Evolutionary conservation across 2,797 vertebrate species (phyloP).

Genomic region (Phoeniculus purpureus): DNA sequence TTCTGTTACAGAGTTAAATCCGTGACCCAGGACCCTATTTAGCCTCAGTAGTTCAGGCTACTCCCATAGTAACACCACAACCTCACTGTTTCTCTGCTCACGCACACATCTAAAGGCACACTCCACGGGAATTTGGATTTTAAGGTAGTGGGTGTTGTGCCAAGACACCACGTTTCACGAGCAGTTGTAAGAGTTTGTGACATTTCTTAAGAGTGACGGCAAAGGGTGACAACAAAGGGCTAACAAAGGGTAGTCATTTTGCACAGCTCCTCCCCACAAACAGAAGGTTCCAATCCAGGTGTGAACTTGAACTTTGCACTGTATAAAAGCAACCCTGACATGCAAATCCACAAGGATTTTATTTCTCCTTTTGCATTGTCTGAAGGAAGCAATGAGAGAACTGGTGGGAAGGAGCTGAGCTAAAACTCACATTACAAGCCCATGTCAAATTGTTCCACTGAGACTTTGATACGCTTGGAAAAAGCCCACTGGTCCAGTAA

Average conservation of each 20-base stretch:
- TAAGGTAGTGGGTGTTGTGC: not conserved
- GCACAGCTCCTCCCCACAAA: not conserved
- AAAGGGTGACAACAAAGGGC: not conserved
- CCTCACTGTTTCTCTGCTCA: not conserved
- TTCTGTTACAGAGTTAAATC: not conserved
- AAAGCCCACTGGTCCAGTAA: accelerated
- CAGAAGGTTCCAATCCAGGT: not conserved
- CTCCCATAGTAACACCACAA: not conserved
- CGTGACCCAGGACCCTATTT: not conserved
- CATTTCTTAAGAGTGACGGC: no score
- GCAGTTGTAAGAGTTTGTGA: not conserved
- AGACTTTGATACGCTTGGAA: not conserved
- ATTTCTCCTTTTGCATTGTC: not conserved
- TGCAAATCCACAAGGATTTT: not conserved
- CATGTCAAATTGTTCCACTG: not conserved
- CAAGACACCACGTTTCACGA: not conserved
- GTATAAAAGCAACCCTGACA: not conserved
- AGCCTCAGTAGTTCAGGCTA: not conserved
- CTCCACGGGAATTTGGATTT: not conserved
- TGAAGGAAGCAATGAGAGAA: not conserved
- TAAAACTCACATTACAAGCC: not conserved
- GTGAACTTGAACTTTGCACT: not conserved
- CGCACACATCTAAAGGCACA: not conserved
- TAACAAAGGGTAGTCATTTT: accelerated
- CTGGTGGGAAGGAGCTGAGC: not conserved